Base-by-base conservation (phyloP, 2,888 invertebrate species). In the Drosophila paranaensis region DNA sequence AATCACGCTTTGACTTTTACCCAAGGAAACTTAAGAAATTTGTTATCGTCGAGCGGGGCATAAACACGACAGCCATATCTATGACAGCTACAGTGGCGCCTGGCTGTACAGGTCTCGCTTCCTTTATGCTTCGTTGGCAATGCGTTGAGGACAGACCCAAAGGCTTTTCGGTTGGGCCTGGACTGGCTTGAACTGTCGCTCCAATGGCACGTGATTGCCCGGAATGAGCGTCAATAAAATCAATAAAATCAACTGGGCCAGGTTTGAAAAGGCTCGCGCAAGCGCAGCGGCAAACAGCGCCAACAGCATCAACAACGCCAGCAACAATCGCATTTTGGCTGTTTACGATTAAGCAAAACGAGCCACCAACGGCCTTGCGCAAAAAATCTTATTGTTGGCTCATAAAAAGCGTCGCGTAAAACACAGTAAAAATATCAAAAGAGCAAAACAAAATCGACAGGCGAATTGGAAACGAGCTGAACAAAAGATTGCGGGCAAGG, bases 361-460 rank as follows among this genome's bases (percentile, higher is more conserved):
- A 73, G 65, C 77, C 65, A 73, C n/a, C 63, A 68, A 77, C 77
- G 77, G 77, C 77, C 77, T 77, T 77, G 77, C 74, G 55, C 53
- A 63, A 69, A 76, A 67, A 43, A 74, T 75, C 76, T 75, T 65
- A 75, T 76, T 71, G 76, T 71, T 76, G 71, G 60, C 61, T 64
- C 67, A 68, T 71, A 76, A 76, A 76, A 67, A 70, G 60, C 71
- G 54, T 63, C 75, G 62, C 56, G 56, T 71, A 63, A 76, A 75
- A 60, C 64, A 50, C 60, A 63, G 42, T 50, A 67, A 67, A 74
- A 74, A 54, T 62, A 39, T 50, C 16, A 53, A 63, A 70, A 50
- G 37, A 25, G 33, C 11, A 46, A 39, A 54, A 30, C 40, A 30
- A 65, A 39, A 58, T 37, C 50, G 40, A 61, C 54, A 48, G 57